Base-by-base conservation (phyloP, 2,888 invertebrate species). In the Didymodactylos carnosus region DNA sequence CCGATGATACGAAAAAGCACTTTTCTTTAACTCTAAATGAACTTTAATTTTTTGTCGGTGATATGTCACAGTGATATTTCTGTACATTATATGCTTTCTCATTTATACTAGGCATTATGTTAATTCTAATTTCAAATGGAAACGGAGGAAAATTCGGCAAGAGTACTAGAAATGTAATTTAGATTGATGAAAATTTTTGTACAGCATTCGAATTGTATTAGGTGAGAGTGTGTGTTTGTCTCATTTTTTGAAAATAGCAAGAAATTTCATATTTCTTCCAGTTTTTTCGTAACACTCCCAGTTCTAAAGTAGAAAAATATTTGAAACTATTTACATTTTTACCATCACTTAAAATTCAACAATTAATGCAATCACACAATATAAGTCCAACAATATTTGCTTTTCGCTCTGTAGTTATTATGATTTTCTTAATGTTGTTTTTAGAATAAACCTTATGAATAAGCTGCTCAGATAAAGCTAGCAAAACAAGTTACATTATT, bases 101-200 rank as follows among this genome's bases (percentile, higher is more conserved):
- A 39, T 35, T 40, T 72, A 70, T 69, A 41, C 75, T 69, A 81
- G 91, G 91, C 71, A 82, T 98, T 77, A 94, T 94, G 3, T 82
- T 94, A 49, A 98, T 98, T 0, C 83, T 98, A 75, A 87, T 98
- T 19, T 92, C 91, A 1, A 88, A 90, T 11, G 90, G 92, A 82
- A 88, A 89, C 80, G 97, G 97, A 0, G 89, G 91, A 79, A 98
- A 98, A 83, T 90, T 94, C 81, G 97, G 97, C 0, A 98, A 98
- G 85, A 90, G 91, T 0, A 89, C 90, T 0, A 91, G 91, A 1
- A 93, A 93, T 83, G 91, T 93, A 0, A 85, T 95, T 10, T 95
- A 94, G 94, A 83, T 97, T 39, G 88, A 90, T 77, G 76, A 80
- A 7, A 82, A 87, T 0, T 89, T 88, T 84, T 93, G 94, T 0